phyloP scores from a whole-genome alignment of 1,140 invertebrate species.

The Aphaenogaster floridana region DNA sequence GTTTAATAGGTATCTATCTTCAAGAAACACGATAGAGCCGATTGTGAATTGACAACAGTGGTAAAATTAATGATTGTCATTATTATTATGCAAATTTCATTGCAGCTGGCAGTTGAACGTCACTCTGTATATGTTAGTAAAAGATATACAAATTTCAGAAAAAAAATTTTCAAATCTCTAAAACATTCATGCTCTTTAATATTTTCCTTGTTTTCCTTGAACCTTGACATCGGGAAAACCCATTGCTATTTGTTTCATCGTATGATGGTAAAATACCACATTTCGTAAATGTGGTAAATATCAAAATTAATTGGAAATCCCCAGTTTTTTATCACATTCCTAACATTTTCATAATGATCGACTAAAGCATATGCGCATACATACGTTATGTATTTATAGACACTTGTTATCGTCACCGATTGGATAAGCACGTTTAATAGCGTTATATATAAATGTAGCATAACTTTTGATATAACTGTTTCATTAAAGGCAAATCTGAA shows the following conservation, averaged over 20 bases:
- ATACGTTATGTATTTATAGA: background rate
- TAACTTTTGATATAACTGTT: background rate
- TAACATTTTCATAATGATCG: background rate
- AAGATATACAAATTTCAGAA: background rate
- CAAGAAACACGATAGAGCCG: background rate
- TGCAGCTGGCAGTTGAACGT: background rate
- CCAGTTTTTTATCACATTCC: background rate
- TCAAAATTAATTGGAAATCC: background rate
- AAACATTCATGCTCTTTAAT: background rate
- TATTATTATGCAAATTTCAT: background rate
- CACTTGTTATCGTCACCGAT: background rate
- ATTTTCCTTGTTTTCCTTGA: constrained; percentile 22
- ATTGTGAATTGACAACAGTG: background rate
- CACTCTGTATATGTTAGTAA: background rate
- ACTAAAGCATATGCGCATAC: background rate
- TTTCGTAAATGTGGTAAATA: background rate
- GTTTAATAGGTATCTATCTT: background rate
- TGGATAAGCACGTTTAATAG: background rate
- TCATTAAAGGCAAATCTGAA: background rate
- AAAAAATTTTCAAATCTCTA: background rate
- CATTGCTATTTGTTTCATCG: background rate
- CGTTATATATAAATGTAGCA: background rate
- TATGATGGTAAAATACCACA: background rate
- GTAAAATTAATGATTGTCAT: background rate
- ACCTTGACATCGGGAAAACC: background rate